Conservation (phyloP, 2,797 vertebrate species). For the Clarias pachynema region DNA sequence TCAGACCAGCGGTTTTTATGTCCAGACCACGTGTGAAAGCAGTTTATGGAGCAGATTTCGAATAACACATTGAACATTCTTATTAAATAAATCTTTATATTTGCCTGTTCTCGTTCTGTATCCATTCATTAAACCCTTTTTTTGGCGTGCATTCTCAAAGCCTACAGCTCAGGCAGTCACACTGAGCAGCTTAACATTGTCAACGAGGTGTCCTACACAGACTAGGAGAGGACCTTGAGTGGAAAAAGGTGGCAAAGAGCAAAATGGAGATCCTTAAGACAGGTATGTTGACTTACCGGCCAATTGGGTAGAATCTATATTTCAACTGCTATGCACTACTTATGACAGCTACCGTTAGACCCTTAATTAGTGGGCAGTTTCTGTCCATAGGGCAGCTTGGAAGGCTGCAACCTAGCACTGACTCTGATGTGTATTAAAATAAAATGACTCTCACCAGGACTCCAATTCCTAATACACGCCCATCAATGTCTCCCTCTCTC, state of each 20-base stretch:
- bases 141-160: background rate
- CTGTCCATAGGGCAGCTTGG: background rate
- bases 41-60: background rate
- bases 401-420: background rate
- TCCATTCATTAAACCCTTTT: background rate
- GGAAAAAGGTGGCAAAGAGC: background rate
- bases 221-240: background rate
- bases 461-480: background rate
- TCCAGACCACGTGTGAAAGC: too few species aligned
- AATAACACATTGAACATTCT: background rate
- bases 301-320: background rate
- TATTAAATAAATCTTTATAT: background rate
- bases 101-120: background rate
- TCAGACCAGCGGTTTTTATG: background rate
- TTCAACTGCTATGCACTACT: background rate
- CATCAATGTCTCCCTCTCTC: background rate
- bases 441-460: background rate
- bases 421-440: background rate
- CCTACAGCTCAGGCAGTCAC: background rate
- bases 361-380: constrained; percentile 6
- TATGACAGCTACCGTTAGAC: background rate
- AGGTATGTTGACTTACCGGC: background rate
- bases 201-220: constrained; percentile 3
- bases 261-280: background rate
- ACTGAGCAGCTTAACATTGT: background rate